Conservation (phyloP, 2,888 invertebrate species). For the Ennomos erosarius region DNA sequence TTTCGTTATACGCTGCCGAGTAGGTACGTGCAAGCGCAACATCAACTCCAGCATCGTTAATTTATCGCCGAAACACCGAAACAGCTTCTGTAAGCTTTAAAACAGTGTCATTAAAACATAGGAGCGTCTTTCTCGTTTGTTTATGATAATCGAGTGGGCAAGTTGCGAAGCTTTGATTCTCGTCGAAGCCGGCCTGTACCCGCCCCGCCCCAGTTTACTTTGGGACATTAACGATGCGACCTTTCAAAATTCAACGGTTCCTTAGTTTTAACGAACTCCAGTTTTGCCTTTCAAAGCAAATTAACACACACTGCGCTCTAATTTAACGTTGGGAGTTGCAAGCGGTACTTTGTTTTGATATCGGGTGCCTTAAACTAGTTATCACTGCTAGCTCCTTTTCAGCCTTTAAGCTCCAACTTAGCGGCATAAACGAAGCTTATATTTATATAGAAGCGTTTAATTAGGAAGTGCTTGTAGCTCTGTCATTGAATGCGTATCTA, state of each 20-base stretch:
- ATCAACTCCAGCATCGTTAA: slow-evolving; percentile 50
- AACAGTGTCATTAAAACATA: slow-evolving; percentile 77
- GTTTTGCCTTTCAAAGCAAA: slow-evolving; percentile 58
- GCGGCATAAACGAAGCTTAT: slow-evolving; percentile 24
- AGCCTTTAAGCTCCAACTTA: slow-evolving; percentile 37
- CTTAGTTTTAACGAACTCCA: slow-evolving; percentile 63
- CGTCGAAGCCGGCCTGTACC: slow-evolving; percentile 54
- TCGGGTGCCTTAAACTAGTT: slow-evolving; percentile 55
- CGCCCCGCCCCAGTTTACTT: slow-evolving; percentile 72
- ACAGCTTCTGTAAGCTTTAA: slow-evolving; percentile 59
- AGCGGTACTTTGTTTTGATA: slow-evolving; percentile 49
- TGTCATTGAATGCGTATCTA: slow-evolving; percentile 6
- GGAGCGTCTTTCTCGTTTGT: slow-evolving; percentile 78
- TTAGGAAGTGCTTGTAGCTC: slow-evolving; percentile 12
- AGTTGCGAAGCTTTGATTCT: slow-evolving; percentile 78
- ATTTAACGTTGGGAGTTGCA: slow-evolving; percentile 31
- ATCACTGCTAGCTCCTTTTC: slow-evolving; percentile 45
- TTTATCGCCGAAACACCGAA: slow-evolving; percentile 48
- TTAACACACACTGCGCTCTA: slow-evolving; percentile 34
- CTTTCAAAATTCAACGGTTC: slow-evolving; percentile 68
- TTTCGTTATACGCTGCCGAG: slow-evolving; percentile 30
- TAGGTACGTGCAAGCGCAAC: slow-evolving; percentile 42
- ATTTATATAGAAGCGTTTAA: slow-evolving; percentile 21
- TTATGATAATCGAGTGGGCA: slow-evolving; percentile 82
- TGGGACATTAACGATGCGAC: slow-evolving; percentile 64